Conservation (phyloP, 1,140 invertebrate species). For the Pogonomyrmex californicus region DNA sequence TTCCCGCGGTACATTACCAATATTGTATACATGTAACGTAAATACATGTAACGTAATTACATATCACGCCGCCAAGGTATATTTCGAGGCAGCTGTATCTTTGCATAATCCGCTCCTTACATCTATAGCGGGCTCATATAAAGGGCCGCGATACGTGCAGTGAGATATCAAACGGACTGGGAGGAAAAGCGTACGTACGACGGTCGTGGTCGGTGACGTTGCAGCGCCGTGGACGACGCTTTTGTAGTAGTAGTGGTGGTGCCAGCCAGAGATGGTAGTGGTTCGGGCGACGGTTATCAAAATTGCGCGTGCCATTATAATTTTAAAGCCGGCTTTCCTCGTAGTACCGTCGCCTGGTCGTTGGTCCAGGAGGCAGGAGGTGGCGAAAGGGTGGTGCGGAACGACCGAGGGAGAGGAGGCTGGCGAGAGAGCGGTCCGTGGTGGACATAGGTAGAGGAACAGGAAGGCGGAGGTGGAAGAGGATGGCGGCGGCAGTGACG, state of each 20-base stretch:
- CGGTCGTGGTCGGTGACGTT: slow-evolving; percentile 24
- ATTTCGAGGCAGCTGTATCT: slow-evolving; percentile 7
- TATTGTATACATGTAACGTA: neutral
- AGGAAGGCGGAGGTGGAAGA: slow-evolving; percentile 74
- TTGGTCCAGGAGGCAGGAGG: slow-evolving; percentile 77
- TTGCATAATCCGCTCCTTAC: slow-evolving; percentile 55
- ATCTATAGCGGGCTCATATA: slow-evolving; percentile 46
- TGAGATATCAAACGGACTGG: slow-evolving; percentile 81
- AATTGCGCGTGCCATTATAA: slow-evolving; percentile 87
- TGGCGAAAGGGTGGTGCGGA: slow-evolving; percentile 66
- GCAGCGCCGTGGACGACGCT: slow-evolving; percentile 21
- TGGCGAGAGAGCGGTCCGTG: slow-evolving; percentile 54
- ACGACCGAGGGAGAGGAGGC: slow-evolving; percentile 25
- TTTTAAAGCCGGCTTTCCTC: slow-evolving; percentile 87
- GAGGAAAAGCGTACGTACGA: slow-evolving; percentile 33
- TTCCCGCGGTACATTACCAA: neutral
- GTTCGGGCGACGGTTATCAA: slow-evolving; percentile 86
- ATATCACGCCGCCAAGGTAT: neutral
- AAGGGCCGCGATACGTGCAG: slow-evolving; percentile 64
- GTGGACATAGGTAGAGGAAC: slow-evolving; percentile 78
- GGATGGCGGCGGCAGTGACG: slow-evolving; percentile 73
- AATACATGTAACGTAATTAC: neutral
- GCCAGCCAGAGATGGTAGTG: slow-evolving; percentile 65
- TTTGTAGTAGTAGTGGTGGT: slow-evolving; percentile 49
- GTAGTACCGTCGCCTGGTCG: slow-evolving; percentile 78